Evolutionary conservation across 2,797 vertebrate species (phyloP).

Genomic region (Megalops cyprinoides): DNA sequence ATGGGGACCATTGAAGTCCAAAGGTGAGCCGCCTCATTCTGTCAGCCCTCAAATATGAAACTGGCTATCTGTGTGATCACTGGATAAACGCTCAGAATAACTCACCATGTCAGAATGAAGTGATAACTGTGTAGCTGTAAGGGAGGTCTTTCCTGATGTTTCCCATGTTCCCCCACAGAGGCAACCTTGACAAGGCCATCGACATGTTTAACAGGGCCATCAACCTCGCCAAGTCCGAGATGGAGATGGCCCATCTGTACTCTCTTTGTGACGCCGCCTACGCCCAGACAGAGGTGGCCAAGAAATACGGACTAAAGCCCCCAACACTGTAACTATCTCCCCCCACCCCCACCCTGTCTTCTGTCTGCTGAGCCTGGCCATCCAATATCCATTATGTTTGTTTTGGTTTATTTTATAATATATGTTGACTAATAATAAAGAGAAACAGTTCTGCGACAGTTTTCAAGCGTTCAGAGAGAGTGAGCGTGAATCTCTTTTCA

Average conservation of each 20-base stretch:
- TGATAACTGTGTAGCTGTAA: background rate
- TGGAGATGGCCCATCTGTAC: slow-evolving; percentile 99
- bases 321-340: slow-evolving; percentile 85
- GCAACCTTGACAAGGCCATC: slow-evolving; percentile 97
- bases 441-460: slow-evolving; percentile 44
- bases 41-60: background rate
- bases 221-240: slow-evolving; percentile 98
- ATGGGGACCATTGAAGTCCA: slow-evolving; percentile 99
- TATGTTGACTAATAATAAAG: slow-evolving; percentile 38
- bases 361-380: slow-evolving; percentile 56
- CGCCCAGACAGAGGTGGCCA: slow-evolving; percentile 97
- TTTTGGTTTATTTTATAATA: slow-evolving; percentile 53
- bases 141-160: background rate
- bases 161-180: slow-evolving; percentile 71
- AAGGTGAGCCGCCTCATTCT: slow-evolving; percentile 75
- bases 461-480: slow-evolving; percentile 39
- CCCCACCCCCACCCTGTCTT: slow-evolving; percentile 31
- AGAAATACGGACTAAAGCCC: slow-evolving; percentile 97
- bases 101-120: no score
- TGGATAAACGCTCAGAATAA: no score
- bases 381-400: slow-evolving; percentile 59
- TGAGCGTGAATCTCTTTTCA: slow-evolving; percentile 2
- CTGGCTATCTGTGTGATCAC: background rate
- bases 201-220: slow-evolving; percentile 99
- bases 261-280: slow-evolving; percentile 97